These are phyloP conservation scores for Pantherophis vulpinus DNA, from an alignment of 2,797 vertebrate species.

Conservation along the genomic window DNA sequence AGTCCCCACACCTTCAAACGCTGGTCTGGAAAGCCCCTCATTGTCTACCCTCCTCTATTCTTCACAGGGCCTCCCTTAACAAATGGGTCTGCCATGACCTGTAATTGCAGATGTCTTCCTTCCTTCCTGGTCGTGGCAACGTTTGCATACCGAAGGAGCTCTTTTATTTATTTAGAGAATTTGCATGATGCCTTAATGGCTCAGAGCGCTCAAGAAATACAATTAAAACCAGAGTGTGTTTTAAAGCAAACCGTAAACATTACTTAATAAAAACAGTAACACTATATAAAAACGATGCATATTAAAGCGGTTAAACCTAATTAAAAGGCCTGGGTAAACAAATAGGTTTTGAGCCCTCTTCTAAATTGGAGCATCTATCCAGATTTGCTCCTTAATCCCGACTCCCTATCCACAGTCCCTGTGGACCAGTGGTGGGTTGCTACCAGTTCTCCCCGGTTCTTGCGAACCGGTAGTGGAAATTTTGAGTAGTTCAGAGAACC, in stretches of 20 bases:
- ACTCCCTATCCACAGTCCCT: neutral
- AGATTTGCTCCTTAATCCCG: neutral
- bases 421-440: neutral
- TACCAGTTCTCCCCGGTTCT: too few species aligned
- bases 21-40: neutral
- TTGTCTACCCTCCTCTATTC: neutral
- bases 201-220: neutral
- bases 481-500: too few species aligned
- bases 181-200: neutral
- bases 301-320: neutral
- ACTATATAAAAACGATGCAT: neutral
- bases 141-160: neutral
- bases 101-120: neutral
- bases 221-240: neutral
- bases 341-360: neutral
- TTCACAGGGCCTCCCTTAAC: neutral
- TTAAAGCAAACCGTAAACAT: neutral
- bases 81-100: neutral
- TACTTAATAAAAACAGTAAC: neutral
- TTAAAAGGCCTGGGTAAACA: neutral
- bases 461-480: too few species aligned
- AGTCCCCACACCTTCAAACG: neutral
- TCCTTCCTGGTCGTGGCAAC: neutral
- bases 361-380: neutral
- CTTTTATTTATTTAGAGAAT: neutral